Evolutionary conservation across 2,888 invertebrate species (phyloP).

Genomic region (Nemotelus nigrinus): DNA sequence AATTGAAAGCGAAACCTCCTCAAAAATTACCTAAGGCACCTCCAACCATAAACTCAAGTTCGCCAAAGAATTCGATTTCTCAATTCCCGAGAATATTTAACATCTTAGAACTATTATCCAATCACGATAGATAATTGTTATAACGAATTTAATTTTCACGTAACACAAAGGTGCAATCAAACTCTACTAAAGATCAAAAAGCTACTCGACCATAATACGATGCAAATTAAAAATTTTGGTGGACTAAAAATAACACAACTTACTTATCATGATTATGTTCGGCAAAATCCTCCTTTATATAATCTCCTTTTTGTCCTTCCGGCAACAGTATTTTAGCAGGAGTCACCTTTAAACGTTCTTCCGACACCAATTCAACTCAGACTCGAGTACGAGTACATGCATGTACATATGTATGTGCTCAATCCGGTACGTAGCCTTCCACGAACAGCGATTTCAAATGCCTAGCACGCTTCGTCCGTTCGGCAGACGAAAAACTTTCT

Average conservation of each 20-base stretch:
- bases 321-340: conserved; percentile 12
- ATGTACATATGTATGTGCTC: neutral
- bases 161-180: too few relatives aligned
- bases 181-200: too few relatives aligned
- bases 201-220: too few relatives aligned
- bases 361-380: neutral
- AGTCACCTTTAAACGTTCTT: conserved; percentile 3
- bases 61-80: too few relatives aligned
- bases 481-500: neutral
- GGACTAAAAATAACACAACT: neutral
- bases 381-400: neutral
- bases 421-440: neutral
- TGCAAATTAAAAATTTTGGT: too few relatives aligned
- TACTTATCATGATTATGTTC: conserved; percentile 40
- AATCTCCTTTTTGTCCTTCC: neutral
- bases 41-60: too few relatives aligned
- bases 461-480: neutral
- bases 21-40: too few relatives aligned
- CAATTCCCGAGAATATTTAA: too few relatives aligned
- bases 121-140: too few relatives aligned
- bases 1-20: too few relatives aligned
- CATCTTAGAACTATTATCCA: too few relatives aligned
- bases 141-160: too few relatives aligned
- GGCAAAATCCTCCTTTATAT: conserved; percentile 24
- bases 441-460: neutral